Evolutionary conservation across 1,140 invertebrate genomes (phyloP).

Genomic region (Macrobrachium nipponense): DNA sequence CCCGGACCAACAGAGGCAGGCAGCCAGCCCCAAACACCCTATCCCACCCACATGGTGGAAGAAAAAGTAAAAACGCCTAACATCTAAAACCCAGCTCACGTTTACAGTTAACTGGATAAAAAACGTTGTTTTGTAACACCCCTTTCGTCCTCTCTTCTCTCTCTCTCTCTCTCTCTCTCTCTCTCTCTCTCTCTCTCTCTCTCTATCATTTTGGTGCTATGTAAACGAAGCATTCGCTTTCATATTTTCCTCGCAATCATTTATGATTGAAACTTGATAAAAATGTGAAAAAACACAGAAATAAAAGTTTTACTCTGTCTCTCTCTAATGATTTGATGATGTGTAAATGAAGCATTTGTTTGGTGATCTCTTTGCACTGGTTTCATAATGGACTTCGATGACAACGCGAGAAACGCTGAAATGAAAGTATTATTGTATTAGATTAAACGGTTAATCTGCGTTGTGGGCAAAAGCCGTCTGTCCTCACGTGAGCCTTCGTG

Average conservation of each 20-base stretch:
- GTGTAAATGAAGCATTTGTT: neutral
- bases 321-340: neutral
- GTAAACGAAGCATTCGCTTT: no score
- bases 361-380: neutral
- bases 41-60: neutral
- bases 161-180: constrained; percentile 20
- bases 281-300: no score
- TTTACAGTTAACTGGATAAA: neutral
- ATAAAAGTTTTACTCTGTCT: neutral
- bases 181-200: no score
- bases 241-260: no score
- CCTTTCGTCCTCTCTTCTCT: neutral
- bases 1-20: neutral
- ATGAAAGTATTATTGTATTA: no score
- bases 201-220: neutral
- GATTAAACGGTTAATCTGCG: no score
- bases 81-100: neutral
- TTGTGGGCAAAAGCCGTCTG: no score
- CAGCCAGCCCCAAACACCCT: neutral
- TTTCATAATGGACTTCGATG: neutral
- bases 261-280: no score
- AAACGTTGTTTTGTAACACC: neutral
- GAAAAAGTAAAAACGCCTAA: neutral
- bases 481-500: no score
- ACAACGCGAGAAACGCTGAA: no score